phyloP scores from a whole-genome alignment of 1,140 invertebrate species.

The Atopsyche davidsoni region DNA sequence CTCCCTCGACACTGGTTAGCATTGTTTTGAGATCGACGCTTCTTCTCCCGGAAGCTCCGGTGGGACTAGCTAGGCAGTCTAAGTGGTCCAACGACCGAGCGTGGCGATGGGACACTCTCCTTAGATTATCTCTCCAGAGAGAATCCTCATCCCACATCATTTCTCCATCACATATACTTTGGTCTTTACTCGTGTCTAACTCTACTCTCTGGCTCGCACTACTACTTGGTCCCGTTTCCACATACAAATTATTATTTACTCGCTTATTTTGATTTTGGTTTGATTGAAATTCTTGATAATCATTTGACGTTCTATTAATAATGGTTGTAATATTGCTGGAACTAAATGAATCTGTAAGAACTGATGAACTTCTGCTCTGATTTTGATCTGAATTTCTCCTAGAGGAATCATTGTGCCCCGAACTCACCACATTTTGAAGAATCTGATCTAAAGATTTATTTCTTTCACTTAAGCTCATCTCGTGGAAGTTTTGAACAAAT shows the following conservation, averaged over 20 bases:
- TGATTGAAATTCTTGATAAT: neutral
- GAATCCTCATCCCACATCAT: constrained; percentile 78
- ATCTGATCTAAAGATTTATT: constrained; percentile 22
- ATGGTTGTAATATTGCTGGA: constrained; percentile 6
- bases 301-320: constrained; percentile 3
- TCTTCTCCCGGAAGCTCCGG: constrained; percentile 32
- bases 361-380: constrained; percentile 15
- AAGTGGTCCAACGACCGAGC: constrained; percentile 74
- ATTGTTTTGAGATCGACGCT: constrained; percentile 36
- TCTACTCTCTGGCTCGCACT: neutral
- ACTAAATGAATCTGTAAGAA: constrained; percentile 5
- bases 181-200: too few relatives aligned
- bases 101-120: constrained; percentile 70
- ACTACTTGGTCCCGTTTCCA: constrained; percentile 1
- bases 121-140: constrained; percentile 71
- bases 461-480: constrained; percentile 7
- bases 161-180: constrained; percentile 50
- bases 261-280: constrained; percentile 11
- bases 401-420: constrained; percentile 1
- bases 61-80: constrained; percentile 48
- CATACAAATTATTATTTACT: constrained; percentile 15
- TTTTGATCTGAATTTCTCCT: constrained; percentile 8
- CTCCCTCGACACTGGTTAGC: constrained; percentile 33
- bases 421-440: constrained; percentile 15
- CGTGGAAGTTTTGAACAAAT: constrained; percentile 19